Conservation (phyloP, 2,888 invertebrate species). For the Andrena hattorfiana region DNA sequence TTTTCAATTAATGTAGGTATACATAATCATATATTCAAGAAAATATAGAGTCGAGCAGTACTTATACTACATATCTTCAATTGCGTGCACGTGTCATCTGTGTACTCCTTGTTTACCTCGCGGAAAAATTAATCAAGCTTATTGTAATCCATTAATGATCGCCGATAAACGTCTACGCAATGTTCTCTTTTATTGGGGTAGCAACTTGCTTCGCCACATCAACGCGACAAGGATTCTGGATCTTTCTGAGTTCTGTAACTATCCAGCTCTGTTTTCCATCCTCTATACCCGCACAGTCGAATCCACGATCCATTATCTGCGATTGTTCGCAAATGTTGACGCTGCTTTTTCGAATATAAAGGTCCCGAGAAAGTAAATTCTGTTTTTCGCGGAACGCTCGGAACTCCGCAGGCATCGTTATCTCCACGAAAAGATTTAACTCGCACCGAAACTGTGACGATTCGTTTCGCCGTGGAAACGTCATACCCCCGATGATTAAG, state of each 20-base stretch:
- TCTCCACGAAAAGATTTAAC: background rate
- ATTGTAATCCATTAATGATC: background rate
- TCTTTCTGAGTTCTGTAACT: too few relatives aligned
- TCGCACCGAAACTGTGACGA: background rate
- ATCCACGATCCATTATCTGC: background rate
- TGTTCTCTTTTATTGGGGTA: background rate
- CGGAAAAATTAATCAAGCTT: background rate
- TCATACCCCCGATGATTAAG: slow-evolving; percentile 40
- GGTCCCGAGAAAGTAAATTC: background rate
- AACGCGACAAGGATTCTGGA: too few relatives aligned
- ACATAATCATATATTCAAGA: background rate
- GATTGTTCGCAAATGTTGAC: background rate
- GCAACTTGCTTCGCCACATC: too few relatives aligned
- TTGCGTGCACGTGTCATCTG: background rate
- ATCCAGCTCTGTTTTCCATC: too few relatives aligned
- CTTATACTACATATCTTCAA: too few relatives aligned
- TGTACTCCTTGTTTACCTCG: background rate
- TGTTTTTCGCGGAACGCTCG: background rate
- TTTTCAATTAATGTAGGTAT: background rate
- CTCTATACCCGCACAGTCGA: background rate
- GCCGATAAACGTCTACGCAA: background rate
- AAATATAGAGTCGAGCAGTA: too few relatives aligned
- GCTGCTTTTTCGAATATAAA: background rate
- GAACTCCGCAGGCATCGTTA: background rate
- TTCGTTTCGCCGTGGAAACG: slow-evolving; percentile 3